Base-by-base conservation (phyloP, 2,113 vertebrate species). In the Rhipidura dahli region DNA sequence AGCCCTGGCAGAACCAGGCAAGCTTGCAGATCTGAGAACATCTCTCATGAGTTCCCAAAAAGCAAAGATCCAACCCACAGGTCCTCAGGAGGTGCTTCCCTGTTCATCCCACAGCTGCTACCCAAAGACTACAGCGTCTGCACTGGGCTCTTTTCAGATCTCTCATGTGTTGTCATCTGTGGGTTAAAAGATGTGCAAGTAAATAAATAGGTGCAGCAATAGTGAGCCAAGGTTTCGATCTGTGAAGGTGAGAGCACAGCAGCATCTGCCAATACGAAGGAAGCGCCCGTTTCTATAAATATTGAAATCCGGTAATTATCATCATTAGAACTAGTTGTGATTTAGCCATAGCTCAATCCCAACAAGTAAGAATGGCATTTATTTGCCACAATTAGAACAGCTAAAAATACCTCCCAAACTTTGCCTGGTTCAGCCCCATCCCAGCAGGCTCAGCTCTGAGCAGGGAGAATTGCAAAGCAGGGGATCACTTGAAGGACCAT, bases 261-360 rank as follows among this genome's bases (percentile, higher is more conserved):
- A 22, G 87, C 94, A 64, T 78, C 82, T 81, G n/a, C 96, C 49
- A 53, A 91, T 94, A 94, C 2, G 86, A 92, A 96, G 95, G 97
- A 97, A 97, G 97, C 79, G 37, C 95, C 87, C 73, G 76, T 90
- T 96, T 96, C 96, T 97, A 97, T 96, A 97, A 97, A 97, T 97
- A 97, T 95, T 97, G 97, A 96, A 97, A 97, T 96, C 96, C 94
- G 91, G 94, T 97, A 96, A 97, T 96, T 96, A 97, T 96, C 96
- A 96, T 97, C 96, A 97, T 97, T 96, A 96, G 89, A 93, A 93
- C 78, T 84, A 95, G 97, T 83, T 92, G 93, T 94, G 94, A 95
- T 97, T 89, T 96, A 96, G 94, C 95, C 19, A 15, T 44, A 96
- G 95, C 92, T 91, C 95, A 96, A 96, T 84, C 97, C 89, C 90